Evolutionary conservation across 1,140 invertebrate species (phyloP), one percentile per base, ranked within the genome.

Genomic region (Piezodorus guildinii): DNA sequence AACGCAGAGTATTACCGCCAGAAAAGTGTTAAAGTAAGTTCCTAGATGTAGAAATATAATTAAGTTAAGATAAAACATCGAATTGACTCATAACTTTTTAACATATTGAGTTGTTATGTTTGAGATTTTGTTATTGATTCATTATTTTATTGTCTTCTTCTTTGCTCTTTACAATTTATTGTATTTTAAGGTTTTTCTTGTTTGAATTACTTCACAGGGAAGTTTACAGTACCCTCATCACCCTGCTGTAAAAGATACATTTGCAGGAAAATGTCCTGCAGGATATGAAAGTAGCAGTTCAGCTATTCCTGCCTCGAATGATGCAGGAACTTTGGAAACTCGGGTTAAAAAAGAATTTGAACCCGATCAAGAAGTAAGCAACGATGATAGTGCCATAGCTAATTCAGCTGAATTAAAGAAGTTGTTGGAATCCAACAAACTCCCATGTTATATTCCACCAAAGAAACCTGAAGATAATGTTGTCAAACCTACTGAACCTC

Each of bases 1-100:
- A 80, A 87, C 16, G 80, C 77, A 16, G 80, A 80, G 60, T 89
- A 83, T 74, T 89, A 87, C 66, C 81, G 80, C 49, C 78, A 83
- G 43, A 83, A 72, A 67, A 72, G 74, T 54, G 15, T 16, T 10
- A 71, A 77, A 59, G 72, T 75, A 34, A 74, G 70, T 59, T 77
- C 71, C n/a, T n/a, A n/a, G n/a, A n/a, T n/a, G n/a, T n/a, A n/a
- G n/a, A n/a, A n/a, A n/a, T n/a, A n/a, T n/a, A n/a, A 19, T 19
- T 5, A 46, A 3, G 2, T 46, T 46, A 46, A 46, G 17, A 5
- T 46, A n/a, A 46, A 46, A 46, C 14, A 16, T 12, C 15, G 4
- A 46, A 46, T n/a, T n/a, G n/a, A n/a, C n/a, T n/a, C n/a, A n/a
- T n/a, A n/a, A n/a, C n/a, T n/a, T n/a, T n/a, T n/a, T n/a, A n/a